These are phyloP conservation scores for Miltochrista miniata DNA, from an alignment of 2,888 invertebrate genomes.

Conservation along the genomic window DNA sequence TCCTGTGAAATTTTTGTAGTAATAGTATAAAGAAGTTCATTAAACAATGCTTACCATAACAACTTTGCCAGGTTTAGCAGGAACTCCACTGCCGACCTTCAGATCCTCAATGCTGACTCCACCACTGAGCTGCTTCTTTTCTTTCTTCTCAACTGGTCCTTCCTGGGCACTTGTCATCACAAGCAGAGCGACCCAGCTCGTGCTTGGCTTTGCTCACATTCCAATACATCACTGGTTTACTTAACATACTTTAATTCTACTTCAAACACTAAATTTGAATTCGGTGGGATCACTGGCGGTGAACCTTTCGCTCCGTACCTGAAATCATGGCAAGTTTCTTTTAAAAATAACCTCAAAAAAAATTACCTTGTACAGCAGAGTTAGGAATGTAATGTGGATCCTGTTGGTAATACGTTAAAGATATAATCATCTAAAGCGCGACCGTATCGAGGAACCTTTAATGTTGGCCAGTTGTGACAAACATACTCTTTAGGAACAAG, in stretches of 20 bases:
- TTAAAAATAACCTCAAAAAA: neutral
- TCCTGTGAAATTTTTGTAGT: too few species aligned
- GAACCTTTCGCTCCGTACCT: slow-evolving; percentile 91
- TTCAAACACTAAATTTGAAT: slow-evolving; percentile 94
- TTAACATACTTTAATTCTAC: slow-evolving; percentile 93
- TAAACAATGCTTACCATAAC: slow-evolving; percentile 70
- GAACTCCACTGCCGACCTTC: slow-evolving; percentile 90
- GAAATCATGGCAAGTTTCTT: slow-evolving; percentile 31
- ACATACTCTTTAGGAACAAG: slow-evolving; percentile 51
- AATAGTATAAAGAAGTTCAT: too few species aligned
- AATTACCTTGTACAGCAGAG: neutral
- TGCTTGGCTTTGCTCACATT: too few species aligned
- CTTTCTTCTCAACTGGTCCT: slow-evolving; percentile 60
- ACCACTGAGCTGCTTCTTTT: slow-evolving; percentile 86
- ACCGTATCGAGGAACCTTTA: slow-evolving; percentile 55
- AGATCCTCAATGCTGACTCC: slow-evolving; percentile 92
- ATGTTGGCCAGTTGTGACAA: slow-evolving; percentile 65
- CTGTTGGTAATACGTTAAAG: slow-evolving; percentile 68
- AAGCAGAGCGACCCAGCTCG: too few species aligned
- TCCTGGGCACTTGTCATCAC: slow-evolving; percentile 55
- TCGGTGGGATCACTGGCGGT: slow-evolving; percentile 94
- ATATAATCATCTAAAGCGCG: slow-evolving; percentile 58
- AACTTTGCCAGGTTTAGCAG: slow-evolving; percentile 90
- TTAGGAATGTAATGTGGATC: slow-evolving; percentile 37
- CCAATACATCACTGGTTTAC: slow-evolving; percentile 59